Evolutionary conservation across 2,888 invertebrate species (phyloP).

Genomic region (Brachypterus glaber): DNA sequence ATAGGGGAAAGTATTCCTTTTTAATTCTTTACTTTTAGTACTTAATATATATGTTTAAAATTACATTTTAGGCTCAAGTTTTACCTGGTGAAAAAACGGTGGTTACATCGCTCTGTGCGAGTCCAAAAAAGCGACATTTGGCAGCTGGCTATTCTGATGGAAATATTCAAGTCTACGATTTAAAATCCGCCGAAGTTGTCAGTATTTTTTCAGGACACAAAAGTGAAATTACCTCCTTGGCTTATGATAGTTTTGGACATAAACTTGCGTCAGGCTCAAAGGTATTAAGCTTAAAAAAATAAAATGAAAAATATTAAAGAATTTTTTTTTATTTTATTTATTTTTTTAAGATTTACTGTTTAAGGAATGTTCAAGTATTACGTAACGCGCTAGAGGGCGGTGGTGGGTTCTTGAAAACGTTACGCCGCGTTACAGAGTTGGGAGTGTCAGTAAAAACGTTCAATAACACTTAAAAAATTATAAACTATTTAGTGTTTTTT

Average conservation of each 20-base stretch:
- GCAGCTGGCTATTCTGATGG: slow-evolving; percentile 93
- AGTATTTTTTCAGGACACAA: slow-evolving; percentile 78
- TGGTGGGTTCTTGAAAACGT: no score
- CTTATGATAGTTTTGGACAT: slow-evolving; percentile 76
- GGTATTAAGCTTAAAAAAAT: slow-evolving; percentile 40
- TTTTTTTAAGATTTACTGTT: no score
- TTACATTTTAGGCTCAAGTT: slow-evolving; percentile 54
- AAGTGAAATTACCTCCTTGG: slow-evolving; percentile 70
- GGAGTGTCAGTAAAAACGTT: no score
- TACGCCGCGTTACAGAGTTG: no score
- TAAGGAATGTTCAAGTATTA: no score
- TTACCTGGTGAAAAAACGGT: slow-evolving; percentile 72
- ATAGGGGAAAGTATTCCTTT: no score
- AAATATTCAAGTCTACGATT: slow-evolving; percentile 70
- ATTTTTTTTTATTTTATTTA: no score
- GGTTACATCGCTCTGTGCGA: slow-evolving; percentile 67
- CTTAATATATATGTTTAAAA: no score
- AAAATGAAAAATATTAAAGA: slow-evolving; percentile 1
- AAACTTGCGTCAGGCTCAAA: slow-evolving; percentile 82
- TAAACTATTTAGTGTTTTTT: no score
- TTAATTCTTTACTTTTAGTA: no score
- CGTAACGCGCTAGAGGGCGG: no score
- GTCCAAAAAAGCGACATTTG: slow-evolving; percentile 66
- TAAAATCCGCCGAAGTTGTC: slow-evolving; percentile 59
- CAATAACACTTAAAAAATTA: no score